A percentile compares a stretch with the other conserved stretches of the same genome.
Evolutionary conservation across 2,113 vertebrate species (phyloP).

Genomic region (Symphodus melops): DNA sequence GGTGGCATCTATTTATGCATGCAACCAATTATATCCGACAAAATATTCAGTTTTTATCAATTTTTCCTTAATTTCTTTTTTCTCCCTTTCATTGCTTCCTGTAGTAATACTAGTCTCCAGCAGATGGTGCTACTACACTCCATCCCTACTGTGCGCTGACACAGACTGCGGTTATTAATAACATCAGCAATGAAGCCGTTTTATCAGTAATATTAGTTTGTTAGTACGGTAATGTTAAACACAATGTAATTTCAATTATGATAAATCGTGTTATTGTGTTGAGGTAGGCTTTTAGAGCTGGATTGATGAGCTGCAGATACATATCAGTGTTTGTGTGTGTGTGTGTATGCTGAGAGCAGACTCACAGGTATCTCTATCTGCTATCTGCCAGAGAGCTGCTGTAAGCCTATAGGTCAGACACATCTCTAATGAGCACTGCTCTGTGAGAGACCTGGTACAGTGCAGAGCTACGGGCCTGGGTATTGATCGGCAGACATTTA

Average conservation of each 20-base stretch:
- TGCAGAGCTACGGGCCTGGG: conserved; percentile 26
- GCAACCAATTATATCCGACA: neutral
- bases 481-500: conserved; percentile 76
- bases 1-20: neutral
- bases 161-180: conserved; percentile 29
- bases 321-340: neutral
- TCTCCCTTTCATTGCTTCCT: neutral
- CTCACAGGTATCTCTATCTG: conserved; percentile 18
- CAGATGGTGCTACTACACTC: conserved; percentile 69
- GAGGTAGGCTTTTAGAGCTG: conserved; percentile 10
- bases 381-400: conserved; percentile 32
- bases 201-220: conserved; percentile 32
- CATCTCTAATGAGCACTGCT: conserved; percentile 61
- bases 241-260: conserved; percentile 9
- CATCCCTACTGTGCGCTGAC: neutral
- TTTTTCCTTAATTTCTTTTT: neutral
- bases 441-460: conserved; percentile 22
- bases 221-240: conserved; percentile 6
- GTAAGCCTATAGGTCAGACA: conserved; percentile 60
- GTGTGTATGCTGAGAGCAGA: neutral
- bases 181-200: conserved; percentile 41
- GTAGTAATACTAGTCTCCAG: conserved; percentile 41
- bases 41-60: neutral
- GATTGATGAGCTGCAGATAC: neutral
- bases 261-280: conserved; percentile 13